These are phyloP conservation scores for Eulemur coronatus DNA, from an alignment of 2,797 vertebrate genomes.

Conservation along the genomic window DNA sequence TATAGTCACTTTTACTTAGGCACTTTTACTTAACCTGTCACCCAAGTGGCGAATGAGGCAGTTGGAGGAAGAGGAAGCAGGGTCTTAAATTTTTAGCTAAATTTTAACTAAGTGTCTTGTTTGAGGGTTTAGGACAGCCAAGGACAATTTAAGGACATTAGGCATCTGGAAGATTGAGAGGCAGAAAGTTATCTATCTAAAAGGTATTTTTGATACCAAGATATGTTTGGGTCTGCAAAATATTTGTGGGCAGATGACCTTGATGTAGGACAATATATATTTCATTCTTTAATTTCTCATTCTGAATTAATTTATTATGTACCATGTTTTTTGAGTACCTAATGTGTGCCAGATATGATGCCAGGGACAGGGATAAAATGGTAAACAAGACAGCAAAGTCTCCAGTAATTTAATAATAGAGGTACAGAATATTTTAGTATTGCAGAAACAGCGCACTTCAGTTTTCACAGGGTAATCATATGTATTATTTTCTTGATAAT, in stretches of 20 bases:
- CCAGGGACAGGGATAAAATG: background rate
- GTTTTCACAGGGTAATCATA: background rate
- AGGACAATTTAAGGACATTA: background rate
- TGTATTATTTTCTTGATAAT: constrained; percentile 18
- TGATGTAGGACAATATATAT: background rate
- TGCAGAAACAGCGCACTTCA: background rate
- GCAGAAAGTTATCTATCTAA: background rate
- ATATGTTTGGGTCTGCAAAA: background rate
- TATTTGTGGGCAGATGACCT: background rate
- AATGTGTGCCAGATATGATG: background rate
- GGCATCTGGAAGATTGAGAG: background rate
- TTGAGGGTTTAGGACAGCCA: background rate
- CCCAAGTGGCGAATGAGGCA: background rate
- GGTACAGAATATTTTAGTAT: background rate
- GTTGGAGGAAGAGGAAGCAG: background rate
- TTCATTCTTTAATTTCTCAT: background rate
- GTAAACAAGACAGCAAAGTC: background rate
- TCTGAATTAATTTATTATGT: background rate
- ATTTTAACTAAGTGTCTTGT: background rate
- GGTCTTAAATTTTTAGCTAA: background rate
- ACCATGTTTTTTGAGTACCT: background rate
- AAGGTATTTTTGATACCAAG: background rate
- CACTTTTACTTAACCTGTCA: background rate
- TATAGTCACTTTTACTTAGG: background rate
- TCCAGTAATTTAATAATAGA: background rate